Evolutionary conservation across 2,113 vertebrate genomes (phyloP).

Genomic region (Leiothrix lutea): DNA sequence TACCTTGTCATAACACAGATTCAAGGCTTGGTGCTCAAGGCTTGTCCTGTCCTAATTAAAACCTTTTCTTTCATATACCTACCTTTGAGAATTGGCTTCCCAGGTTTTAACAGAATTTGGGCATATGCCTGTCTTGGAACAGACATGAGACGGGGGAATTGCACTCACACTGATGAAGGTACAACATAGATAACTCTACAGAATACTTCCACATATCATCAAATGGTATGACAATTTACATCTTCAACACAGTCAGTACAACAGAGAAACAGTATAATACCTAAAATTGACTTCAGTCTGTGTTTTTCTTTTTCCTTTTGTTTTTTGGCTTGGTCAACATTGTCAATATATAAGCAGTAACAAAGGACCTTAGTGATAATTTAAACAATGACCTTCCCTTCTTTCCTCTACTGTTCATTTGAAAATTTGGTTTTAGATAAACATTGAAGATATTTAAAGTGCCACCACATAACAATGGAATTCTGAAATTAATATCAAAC

Average conservation of each 20-base stretch:
- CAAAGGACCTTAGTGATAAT: background rate
- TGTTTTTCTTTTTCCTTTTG: background rate
- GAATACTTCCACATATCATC: background rate
- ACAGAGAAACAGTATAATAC: background rate
- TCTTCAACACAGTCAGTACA: background rate
- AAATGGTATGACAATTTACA: background rate
- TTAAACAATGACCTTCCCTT: background rate
- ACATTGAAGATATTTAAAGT: background rate
- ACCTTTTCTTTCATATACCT: fast-evolving
- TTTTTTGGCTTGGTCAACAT: background rate
- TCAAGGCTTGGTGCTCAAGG: background rate
- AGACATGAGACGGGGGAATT: background rate
- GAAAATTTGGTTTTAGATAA: background rate
- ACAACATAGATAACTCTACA: background rate
- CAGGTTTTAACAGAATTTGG: background rate
- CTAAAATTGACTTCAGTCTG: background rate
- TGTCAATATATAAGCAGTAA: background rate
- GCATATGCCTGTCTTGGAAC: background rate
- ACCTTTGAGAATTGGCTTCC: background rate
- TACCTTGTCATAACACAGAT: background rate
- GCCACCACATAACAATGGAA: background rate
- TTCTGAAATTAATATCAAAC: background rate
- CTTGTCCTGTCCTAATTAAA: background rate
- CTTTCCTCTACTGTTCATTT: background rate
- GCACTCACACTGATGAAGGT: background rate